Base-by-base conservation (phyloP, 2,888 invertebrate genomes). In the Caenorhabditis afra region DNA sequence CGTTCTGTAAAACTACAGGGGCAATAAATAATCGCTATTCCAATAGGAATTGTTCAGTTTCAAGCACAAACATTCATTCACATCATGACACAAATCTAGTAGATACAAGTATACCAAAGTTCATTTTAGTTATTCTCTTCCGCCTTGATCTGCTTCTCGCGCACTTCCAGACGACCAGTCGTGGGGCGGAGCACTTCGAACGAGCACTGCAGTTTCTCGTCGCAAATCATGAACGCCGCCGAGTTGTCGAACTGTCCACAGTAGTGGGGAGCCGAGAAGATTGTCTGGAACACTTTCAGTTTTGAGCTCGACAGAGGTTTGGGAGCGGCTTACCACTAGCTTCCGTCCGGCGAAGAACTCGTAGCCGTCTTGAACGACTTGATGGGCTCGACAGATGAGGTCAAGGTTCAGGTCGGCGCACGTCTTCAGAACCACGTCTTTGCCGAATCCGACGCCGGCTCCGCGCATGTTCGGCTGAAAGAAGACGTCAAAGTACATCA, bases 211-310 rank as follows among this genome's bases (percentile, higher is more conserved):
- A 87, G 74, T 47, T 86, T 85, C 49, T 81, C 77, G 68, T 87
- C 86, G 47, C 88, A 86, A 59, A 78, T 81, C 86, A 87, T 85
- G 29, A 87, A 79, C 0, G 87, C 87, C 16, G 84, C 87, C 16
- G 84, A 82, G 59, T 87, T 87, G 73, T 87, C 87, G 62, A 87
- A 87, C 64, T 87, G 86, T 8, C 84, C 86, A 71, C 86, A 87
- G 65, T 87, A 87, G 65, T 86, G 84, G 22, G 87, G 87, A 18
- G 87, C 87, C n/a, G 87, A 87, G 68, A 82, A 82, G 12, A 82
- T 39, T 5, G 80, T 80, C 67, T 76, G 58, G 57, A 75, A 41
- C 1, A 23, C 1, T 10, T 11, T 22, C 3, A 1, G 11, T 50
- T 55, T 83, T 83, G 12, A 83, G 79, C 64, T 85, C 85, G 18